phyloP scores from a whole-genome alignment of 2,113 vertebrate species.

The Amphiprion percula region DNA sequence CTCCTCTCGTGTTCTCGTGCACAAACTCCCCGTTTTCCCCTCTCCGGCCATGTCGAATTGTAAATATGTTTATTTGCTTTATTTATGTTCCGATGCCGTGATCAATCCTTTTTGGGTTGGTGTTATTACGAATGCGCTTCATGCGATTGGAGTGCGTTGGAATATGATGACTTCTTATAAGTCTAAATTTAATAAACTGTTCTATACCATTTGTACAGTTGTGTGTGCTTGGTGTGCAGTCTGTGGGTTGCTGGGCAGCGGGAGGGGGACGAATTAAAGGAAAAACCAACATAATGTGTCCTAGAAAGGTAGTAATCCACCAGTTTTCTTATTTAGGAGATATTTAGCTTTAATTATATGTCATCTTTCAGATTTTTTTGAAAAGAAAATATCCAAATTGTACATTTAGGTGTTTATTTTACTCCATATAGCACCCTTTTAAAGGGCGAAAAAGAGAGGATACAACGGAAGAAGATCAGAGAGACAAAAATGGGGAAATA shows the following conservation, averaged over 20 bases:
- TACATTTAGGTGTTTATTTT: too few relatives aligned
- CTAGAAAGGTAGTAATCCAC: too few relatives aligned
- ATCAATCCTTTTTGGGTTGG: conserved; percentile 99
- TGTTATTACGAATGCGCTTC: conserved; percentile 89
- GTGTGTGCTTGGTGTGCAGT: conserved; percentile 59
- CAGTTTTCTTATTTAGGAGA: too few relatives aligned
- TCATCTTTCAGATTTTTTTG: too few relatives aligned
- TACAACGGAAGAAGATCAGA: too few relatives aligned
- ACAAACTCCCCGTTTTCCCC: conserved; percentile 47
- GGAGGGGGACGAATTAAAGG: too few relatives aligned
- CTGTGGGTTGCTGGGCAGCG: conserved; percentile 19
- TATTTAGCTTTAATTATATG: too few relatives aligned
- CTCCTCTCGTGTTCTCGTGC: conserved; percentile 41
- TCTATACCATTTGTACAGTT: conserved; percentile 84
- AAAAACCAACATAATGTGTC: too few relatives aligned
- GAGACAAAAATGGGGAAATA: too few relatives aligned
- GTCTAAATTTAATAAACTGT: conserved; percentile 99
- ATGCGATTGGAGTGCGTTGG: conserved; percentile 87
- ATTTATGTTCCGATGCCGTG: conserved; percentile 93
- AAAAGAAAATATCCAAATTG: too few relatives aligned
- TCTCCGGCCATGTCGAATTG: conserved; percentile 71
- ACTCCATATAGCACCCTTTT: too few relatives aligned
- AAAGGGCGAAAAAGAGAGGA: too few relatives aligned
- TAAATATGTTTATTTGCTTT: conserved; percentile 91
- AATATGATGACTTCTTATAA: conserved; percentile 99